A percentile compares a stretch with the other conserved stretches of the same genome.
Conservation (phyloP, 2,113 vertebrate genomes). For the Rhinopithecus roxellana region DNA sequence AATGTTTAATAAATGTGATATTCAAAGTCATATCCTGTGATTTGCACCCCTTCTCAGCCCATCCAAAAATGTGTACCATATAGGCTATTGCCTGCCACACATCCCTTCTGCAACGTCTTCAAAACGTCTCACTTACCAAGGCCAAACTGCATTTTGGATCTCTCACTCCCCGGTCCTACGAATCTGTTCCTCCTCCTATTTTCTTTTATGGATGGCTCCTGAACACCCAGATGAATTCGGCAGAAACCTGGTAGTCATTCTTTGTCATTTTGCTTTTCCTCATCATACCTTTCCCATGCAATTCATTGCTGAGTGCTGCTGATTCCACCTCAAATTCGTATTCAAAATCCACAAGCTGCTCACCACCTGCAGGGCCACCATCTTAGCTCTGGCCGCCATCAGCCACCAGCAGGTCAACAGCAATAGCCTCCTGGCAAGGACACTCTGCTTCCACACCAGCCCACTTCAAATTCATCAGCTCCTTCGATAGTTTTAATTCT, state of each 20-base stretch:
- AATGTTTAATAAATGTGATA: background rate
- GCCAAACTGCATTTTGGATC: background rate
- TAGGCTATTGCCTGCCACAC: background rate
- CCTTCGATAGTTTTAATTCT: background rate
- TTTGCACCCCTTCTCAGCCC: background rate
- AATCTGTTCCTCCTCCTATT: background rate
- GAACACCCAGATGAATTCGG: background rate
- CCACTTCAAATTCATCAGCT: background rate
- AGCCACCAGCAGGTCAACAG: background rate
- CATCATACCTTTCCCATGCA: fast-evolving
- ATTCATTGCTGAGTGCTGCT: background rate
- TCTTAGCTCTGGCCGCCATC: background rate
- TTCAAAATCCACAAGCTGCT: background rate
- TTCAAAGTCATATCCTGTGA: background rate
- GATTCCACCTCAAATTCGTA: background rate
- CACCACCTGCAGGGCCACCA: background rate
- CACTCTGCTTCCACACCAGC: background rate
- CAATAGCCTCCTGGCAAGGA: background rate
- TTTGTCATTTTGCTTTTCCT: background rate
- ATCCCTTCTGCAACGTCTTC: background rate
- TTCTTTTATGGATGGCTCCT: background rate
- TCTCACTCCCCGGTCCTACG: background rate
- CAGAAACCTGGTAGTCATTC: background rate
- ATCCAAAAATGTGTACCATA: fast-evolving
- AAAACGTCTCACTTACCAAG: background rate